phyloP scores from a whole-genome alignment of 2,888 invertebrate species.

The Aspidiotus destructor region DNA sequence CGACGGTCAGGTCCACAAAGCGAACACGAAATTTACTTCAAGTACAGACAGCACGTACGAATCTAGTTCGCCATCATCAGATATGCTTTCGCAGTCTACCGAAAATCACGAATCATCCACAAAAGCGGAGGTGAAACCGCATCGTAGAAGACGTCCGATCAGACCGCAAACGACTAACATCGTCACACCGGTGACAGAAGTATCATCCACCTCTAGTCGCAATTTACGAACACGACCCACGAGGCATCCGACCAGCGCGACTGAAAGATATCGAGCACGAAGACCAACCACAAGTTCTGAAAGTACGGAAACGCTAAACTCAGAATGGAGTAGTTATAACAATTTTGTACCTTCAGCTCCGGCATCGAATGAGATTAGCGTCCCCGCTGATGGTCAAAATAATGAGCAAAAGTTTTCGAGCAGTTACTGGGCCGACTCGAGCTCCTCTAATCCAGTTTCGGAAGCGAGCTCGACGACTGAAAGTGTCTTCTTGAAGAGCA shows the following conservation, averaged over 20 bases:
- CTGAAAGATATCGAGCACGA: slow-evolving; percentile 35
- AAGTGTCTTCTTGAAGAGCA: slow-evolving; percentile 9
- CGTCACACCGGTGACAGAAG: slow-evolving; percentile 16
- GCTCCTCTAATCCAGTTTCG: slow-evolving; percentile 38
- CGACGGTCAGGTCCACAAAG: not conserved
- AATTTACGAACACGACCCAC: slow-evolving; percentile 30
- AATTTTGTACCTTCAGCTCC: slow-evolving; percentile 36
- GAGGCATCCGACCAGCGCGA: slow-evolving; percentile 28
- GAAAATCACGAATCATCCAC: slow-evolving; percentile 16
- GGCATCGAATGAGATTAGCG: slow-evolving; percentile 35
- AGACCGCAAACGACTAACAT: slow-evolving; percentile 9
- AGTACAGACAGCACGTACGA: slow-evolving; percentile 5
- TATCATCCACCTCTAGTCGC: slow-evolving; percentile 16
- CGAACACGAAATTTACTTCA: not conserved
- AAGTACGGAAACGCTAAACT: slow-evolving; percentile 36
- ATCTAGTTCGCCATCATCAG: not conserved
- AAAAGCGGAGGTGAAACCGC: not conserved
- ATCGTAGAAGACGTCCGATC: slow-evolving; percentile 19
- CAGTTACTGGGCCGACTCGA: slow-evolving; percentile 36
- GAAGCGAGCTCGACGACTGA: slow-evolving; percentile 36
- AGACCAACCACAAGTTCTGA: slow-evolving; percentile 39
- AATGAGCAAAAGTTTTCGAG: slow-evolving; percentile 29
- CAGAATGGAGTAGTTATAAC: slow-evolving; percentile 16
- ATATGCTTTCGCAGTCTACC: slow-evolving; percentile 19
- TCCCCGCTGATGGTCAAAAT: slow-evolving; percentile 31